Evolutionary conservation across 2,888 invertebrate species (phyloP).

Genomic region (Archips xylosteana): DNA sequence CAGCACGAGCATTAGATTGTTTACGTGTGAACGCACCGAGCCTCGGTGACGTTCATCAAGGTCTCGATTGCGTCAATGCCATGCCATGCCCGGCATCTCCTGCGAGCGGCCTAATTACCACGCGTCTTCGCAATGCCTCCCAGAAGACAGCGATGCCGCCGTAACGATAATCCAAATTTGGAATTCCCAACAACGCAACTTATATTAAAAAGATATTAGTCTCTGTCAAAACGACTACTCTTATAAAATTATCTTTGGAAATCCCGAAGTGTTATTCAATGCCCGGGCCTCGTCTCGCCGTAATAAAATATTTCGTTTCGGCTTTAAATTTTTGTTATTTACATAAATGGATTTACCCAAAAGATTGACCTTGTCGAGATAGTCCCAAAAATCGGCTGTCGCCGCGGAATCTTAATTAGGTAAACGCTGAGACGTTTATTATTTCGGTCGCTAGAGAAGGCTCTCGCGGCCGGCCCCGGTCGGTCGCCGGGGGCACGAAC

Average conservation of each 20-base stretch:
- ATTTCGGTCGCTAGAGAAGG: slow-evolving; percentile 25
- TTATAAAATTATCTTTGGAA: slow-evolving; percentile 33
- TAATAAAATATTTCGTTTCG: slow-evolving; percentile 40
- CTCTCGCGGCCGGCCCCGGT: slow-evolving; percentile 42
- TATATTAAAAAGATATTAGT: slow-evolving; percentile 60
- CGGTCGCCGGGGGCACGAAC: slow-evolving; percentile 47
- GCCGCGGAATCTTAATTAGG: slow-evolving; percentile 37
- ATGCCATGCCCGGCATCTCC: slow-evolving; percentile 19
- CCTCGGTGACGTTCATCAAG: slow-evolving; percentile 63
- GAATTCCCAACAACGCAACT: slow-evolving; percentile 58
- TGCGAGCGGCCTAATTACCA: slow-evolving; percentile 21
- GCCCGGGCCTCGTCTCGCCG: slow-evolving; percentile 34
- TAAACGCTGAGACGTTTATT: slow-evolving; percentile 12
- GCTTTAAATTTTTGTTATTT: slow-evolving; percentile 57
- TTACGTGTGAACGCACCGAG: slow-evolving; percentile 68
- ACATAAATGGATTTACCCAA: slow-evolving; percentile 67
- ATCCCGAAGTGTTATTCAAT: slow-evolving; percentile 50
- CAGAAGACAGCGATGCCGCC: slow-evolving; percentile 26
- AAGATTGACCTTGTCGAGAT: slow-evolving; percentile 49
- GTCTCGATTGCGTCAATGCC: slow-evolving; percentile 62
- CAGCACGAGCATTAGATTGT: slow-evolving; percentile 57
- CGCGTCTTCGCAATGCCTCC: slow-evolving; percentile 36
- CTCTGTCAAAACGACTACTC: slow-evolving; percentile 44
- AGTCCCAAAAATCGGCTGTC: slow-evolving; percentile 49
- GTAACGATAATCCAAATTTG: slow-evolving; percentile 43